A percentile compares a stretch with the other conserved stretches of the same genome.
phyloP scores from a whole-genome alignment of 2,888 invertebrate species.

The Campaea margaritaria region DNA sequence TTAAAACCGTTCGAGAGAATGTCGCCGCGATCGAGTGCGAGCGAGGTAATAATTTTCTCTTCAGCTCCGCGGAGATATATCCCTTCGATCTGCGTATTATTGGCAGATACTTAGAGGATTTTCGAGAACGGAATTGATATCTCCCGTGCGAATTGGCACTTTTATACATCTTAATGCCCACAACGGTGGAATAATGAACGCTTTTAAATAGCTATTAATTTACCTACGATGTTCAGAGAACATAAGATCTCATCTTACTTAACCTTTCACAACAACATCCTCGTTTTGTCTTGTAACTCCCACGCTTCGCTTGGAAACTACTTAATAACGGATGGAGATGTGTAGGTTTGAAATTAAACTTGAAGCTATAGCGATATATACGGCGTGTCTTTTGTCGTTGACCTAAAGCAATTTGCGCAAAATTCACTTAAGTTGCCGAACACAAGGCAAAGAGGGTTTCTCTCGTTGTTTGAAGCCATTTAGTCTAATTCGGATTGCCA shows the following conservation, averaged over 20 bases:
- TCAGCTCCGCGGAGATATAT: slow-evolving; percentile 64
- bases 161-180: background rate
- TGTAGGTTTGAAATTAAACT: slow-evolving; percentile 29
- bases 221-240: background rate
- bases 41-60: slow-evolving; percentile 78
- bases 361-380: slow-evolving; percentile 29
- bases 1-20: slow-evolving; percentile 70
- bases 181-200: background rate
- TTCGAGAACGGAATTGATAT: slow-evolving; percentile 58
- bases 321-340: slow-evolving; percentile 14
- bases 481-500: slow-evolving; percentile 51
- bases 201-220: background rate
- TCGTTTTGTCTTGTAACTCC: slow-evolving; percentile 10
- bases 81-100: slow-evolving; percentile 70
- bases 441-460: slow-evolving; percentile 47
- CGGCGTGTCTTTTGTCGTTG: slow-evolving; percentile 39
- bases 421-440: slow-evolving; percentile 51
- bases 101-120: slow-evolving; percentile 65
- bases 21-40: slow-evolving; percentile 70
- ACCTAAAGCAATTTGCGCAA: slow-evolving; percentile 45
- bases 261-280: slow-evolving; percentile 6
- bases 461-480: slow-evolving; percentile 47
- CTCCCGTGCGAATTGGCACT: slow-evolving; percentile 44
- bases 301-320: slow-evolving; percentile 6
- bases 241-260: slow-evolving; percentile 3